A percentile compares a stretch with the other conserved stretches of the same genome.
phyloP scores from a whole-genome alignment of 2,888 invertebrate genomes.

The Notocelia uddmanniana region DNA sequence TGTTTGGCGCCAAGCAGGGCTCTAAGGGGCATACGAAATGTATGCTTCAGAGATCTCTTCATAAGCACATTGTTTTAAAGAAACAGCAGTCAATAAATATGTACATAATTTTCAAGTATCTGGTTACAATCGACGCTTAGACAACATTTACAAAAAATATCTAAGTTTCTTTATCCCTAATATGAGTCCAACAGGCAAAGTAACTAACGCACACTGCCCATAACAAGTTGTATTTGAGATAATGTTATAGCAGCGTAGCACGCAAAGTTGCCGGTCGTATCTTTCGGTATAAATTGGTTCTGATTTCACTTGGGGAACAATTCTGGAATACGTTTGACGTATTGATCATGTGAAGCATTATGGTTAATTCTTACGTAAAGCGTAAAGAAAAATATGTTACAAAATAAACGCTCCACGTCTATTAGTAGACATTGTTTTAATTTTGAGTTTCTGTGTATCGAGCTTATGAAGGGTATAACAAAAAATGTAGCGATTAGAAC shows the following conservation, averaged over 20 bases:
- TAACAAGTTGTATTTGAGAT: slow-evolving; percentile 37
- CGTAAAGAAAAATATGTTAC: too few species aligned
- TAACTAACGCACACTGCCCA: slow-evolving; percentile 1
- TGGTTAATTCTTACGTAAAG: too few species aligned
- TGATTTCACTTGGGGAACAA: background rate
- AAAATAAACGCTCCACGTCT: too few species aligned
- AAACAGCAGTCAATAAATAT: too few species aligned
- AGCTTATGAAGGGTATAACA: too few species aligned
- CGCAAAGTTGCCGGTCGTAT: slow-evolving; percentile 21
- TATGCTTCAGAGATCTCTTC: too few species aligned
- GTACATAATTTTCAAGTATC: slow-evolving; percentile 13
- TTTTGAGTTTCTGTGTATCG: too few species aligned
- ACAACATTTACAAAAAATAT: slow-evolving; percentile 2
- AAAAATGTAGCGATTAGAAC: too few species aligned
- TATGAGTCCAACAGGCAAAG: background rate
- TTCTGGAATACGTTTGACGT: background rate
- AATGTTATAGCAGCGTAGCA: slow-evolving; percentile 31
- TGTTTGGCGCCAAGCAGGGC: too few species aligned
- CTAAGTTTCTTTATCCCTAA: background rate
- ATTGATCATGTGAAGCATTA: background rate
- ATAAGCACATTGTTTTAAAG: too few species aligned
- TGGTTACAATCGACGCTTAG: background rate
- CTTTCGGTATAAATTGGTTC: slow-evolving; percentile 9
- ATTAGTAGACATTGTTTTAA: too few species aligned
- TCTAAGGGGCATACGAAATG: too few species aligned